Conservation (phyloP, 2,797 vertebrate genomes). For the Clarias fuscus region DNA sequence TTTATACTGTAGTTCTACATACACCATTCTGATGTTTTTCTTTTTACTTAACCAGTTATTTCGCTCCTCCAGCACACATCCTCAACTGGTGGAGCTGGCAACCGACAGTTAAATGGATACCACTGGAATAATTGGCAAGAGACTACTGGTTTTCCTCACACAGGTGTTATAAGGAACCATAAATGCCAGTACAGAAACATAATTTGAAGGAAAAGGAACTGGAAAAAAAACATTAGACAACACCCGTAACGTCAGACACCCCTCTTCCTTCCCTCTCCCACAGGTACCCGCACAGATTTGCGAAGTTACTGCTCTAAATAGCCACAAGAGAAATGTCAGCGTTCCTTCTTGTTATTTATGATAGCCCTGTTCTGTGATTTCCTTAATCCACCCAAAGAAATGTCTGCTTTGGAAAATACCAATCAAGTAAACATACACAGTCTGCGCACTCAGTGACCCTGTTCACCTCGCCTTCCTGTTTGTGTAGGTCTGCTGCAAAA, state of each 20-base stretch:
- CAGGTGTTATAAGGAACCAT: slow-evolving; percentile 11
- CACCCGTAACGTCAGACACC: not conserved
- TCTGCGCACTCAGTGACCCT: slow-evolving; percentile 8
- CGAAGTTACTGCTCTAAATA: slow-evolving; percentile 17
- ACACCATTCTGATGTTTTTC: too few relatives aligned
- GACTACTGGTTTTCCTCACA: not conserved
- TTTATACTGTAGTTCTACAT: too few relatives aligned
- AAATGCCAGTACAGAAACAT: not conserved
- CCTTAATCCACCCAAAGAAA: slow-evolving; percentile 25
- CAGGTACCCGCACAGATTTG: slow-evolving; percentile 13
- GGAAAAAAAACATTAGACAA: not conserved
- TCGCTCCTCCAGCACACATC: too few relatives aligned
- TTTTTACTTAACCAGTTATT: too few relatives aligned
- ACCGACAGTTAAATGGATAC: not conserved
- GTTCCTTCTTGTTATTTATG: slow-evolving; percentile 34
- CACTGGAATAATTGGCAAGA: not conserved
- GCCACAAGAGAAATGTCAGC: slow-evolving; percentile 11
- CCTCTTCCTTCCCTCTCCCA: slow-evolving; percentile 7
- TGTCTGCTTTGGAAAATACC: slow-evolving; percentile 24
- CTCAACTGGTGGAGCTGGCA: too few relatives aligned
- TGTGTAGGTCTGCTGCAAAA: slow-evolving; percentile 17
- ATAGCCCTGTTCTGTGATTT: slow-evolving; percentile 10
- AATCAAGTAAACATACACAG: not conserved
- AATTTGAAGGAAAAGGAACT: slow-evolving; percentile 8
- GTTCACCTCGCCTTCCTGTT: slow-evolving; percentile 41